These are phyloP conservation scores for Cerceris rybyensis DNA, from an alignment of 2,888 invertebrate genomes.

Conservation along the genomic window DNA sequence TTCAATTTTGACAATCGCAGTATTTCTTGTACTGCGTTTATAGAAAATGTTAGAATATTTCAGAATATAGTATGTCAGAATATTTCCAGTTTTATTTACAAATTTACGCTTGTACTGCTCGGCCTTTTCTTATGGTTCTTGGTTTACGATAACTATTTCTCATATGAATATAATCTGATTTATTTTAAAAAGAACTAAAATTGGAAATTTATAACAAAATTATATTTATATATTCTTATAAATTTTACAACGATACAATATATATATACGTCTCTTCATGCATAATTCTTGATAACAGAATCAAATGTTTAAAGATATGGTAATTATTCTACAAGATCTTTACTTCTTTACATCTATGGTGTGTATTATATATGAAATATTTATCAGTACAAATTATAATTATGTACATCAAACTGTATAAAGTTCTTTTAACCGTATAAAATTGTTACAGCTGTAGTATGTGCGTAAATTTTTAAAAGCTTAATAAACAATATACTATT, in stretches of 20 bases:
- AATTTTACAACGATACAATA: slow-evolving; percentile 49
- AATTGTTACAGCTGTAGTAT: slow-evolving; percentile 17
- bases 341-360: not conserved
- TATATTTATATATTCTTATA: slow-evolving; percentile 47
- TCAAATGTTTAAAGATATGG: slow-evolving; percentile 31
- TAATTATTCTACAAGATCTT: slow-evolving; percentile 26
- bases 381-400: too few relatives aligned
- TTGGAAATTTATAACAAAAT: slow-evolving; percentile 40
- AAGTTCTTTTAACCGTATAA: slow-evolving; percentile 16
- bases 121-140: not conserved
- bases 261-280: slow-evolving; percentile 10
- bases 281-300: slow-evolving; percentile 33
- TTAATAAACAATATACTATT: slow-evolving; percentile 3
- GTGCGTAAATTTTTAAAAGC: slow-evolving; percentile 2
- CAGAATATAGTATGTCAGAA: too few relatives aligned
- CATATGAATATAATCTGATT: slow-evolving; percentile 8
- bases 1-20: not conserved
- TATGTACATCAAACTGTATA: too few relatives aligned
- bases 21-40: not conserved
- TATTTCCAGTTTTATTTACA: not conserved
- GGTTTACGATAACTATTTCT: not conserved
- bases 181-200: slow-evolving; percentile 7
- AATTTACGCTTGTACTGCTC: not conserved
- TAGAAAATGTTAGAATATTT: not conserved
- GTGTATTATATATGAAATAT: not conserved